Evolutionary conservation across 1,140 invertebrate genomes (phyloP), one percentile per base, ranked within the genome.

Genomic region (Nasonia giraulti): DNA sequence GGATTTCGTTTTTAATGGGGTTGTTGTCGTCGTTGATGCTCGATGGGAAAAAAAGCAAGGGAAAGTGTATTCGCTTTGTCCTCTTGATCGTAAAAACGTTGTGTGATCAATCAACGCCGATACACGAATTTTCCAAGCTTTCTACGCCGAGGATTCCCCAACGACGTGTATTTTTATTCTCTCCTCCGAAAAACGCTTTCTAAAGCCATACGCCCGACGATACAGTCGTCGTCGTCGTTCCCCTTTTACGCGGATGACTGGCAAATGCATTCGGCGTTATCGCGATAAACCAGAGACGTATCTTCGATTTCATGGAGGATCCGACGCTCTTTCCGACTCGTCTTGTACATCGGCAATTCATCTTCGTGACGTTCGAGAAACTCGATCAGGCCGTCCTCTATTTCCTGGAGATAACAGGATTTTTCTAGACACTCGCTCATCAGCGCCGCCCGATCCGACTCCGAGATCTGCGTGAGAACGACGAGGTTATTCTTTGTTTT

Each of bases 291-390:
- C 27, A 88, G 74, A 4, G 87, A 88, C 79, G 76, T 89, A 11
- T 86, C 27, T 27, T 87, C 75, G 33, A 87, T 81, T 23, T 88
- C 79, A 4, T 40, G 37, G 8, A 85, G 85, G 27, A 91, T 87
- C 82, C 86, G 80, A 5, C 71, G 85, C 7, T 88, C 31, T 17
- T 74, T 88, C 62, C 66, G 33, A 11, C 83, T 83, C 23, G 83
- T 90, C 23, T 77, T 87, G 62, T 91, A 91, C 83, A 88, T 88
- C 2, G 88, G 82, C 7, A 90, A 33, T 10, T 89, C 87, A 20
- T 88, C 71, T 47, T 89, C 86, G 75, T 23, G 86, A 37, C 79
- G 86, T 81, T 90, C 84, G 17, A 91, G 33, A 66, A 89, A 89
- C 33, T 89, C 86, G 2, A 88, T n/a, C 10, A 91, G 33, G 62